Evolutionary conservation across 2,888 invertebrate genomes (phyloP).

Genomic region (Oligia fasciuncula): DNA sequence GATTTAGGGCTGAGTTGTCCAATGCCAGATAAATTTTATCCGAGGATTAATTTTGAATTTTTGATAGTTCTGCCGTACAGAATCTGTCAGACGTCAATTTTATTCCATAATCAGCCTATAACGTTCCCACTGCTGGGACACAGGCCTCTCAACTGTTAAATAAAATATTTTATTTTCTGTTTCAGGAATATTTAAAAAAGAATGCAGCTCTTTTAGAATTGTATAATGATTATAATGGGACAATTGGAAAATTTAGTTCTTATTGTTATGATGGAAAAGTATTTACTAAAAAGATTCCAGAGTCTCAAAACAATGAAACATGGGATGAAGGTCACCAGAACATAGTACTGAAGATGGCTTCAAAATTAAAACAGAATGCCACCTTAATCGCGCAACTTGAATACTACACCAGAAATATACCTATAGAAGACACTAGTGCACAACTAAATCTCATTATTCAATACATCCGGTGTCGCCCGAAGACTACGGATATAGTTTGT

Average conservation of each 20-base stretch:
- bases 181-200: conserved; percentile 46
- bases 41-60: no score
- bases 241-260: not conserved
- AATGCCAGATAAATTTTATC: no score
- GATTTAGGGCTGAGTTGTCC: not conserved
- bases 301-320: no score
- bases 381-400: conserved; percentile 55
- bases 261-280: not conserved
- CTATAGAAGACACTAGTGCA: conserved; percentile 55
- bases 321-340: not conserved
- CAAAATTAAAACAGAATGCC: conserved; percentile 34
- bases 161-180: not conserved
- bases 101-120: no score
- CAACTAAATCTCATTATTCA: conserved; percentile 57
- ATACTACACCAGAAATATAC: conserved; percentile 51
- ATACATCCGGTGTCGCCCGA: not conserved
- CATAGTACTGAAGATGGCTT: conserved; percentile 13
- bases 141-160: not conserved
- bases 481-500: accelerated
- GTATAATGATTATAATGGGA: not conserved
- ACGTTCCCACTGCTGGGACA: no score
- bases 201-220: conserved; percentile 10
- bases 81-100: no score
- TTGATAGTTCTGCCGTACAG: no score
- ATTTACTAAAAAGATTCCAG: not conserved